Percentiles rank a stretch among this genome's conserved stretches.
Evolutionary conservation across 2,888 invertebrate genomes (phyloP).

Genomic region (Saturnia japonica): DNA sequence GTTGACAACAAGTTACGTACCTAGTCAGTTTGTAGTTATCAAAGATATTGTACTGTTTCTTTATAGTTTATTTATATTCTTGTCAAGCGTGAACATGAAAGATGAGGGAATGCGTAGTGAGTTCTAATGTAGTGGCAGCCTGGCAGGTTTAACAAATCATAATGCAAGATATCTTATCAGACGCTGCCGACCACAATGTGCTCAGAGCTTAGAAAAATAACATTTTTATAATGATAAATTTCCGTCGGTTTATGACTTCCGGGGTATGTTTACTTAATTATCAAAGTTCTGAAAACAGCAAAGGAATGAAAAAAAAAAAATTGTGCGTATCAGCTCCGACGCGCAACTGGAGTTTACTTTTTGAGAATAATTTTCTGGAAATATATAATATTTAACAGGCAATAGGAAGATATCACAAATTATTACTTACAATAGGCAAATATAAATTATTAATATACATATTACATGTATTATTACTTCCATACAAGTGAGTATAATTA

Average conservation of each 20-base stretch:
- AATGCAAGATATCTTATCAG: conserved; percentile 51
- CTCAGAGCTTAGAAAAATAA: conserved; percentile 38
- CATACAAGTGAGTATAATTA: too few relatives aligned
- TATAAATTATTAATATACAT: too few relatives aligned
- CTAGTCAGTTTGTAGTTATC: background rate
- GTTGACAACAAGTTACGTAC: background rate
- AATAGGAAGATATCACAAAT: too few relatives aligned
- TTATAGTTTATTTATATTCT: conserved; percentile 30
- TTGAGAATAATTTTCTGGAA: too few relatives aligned
- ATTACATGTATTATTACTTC: too few relatives aligned
- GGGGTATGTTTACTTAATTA: conserved; percentile 4
- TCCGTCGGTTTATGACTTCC: conserved; percentile 38
- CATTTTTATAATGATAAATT: conserved; percentile 50
- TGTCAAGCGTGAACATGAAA: conserved; percentile 37
- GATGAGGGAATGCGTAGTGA: conserved; percentile 38
- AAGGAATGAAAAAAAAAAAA: background rate
- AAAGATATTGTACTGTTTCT: background rate
- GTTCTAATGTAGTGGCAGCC: conserved; percentile 28
- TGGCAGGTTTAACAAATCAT: conserved; percentile 39
- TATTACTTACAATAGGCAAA: too few relatives aligned
- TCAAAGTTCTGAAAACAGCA: background rate
- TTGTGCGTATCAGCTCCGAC: too few relatives aligned
- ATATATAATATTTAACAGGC: too few relatives aligned
- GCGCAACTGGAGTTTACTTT: too few relatives aligned
- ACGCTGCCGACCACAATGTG: conserved; percentile 35